Evolutionary conservation across 2,797 vertebrate species (phyloP).

Genomic region (Thunnus albacares): DNA sequence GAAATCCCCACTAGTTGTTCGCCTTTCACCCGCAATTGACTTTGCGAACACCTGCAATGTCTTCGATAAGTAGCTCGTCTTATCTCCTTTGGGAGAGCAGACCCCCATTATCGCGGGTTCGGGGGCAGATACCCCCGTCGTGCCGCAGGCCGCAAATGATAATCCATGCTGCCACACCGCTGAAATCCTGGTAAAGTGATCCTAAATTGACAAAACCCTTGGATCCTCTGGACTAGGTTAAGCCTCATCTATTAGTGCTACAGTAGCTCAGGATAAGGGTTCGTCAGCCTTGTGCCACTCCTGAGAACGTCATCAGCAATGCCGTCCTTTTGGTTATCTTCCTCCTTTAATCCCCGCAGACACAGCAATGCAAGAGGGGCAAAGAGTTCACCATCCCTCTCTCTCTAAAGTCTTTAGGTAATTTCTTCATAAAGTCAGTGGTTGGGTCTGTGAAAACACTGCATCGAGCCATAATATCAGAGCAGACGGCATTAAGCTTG

Average conservation of each 20-base stretch:
- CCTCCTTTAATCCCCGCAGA: conserved; percentile 68
- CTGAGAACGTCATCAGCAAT: conserved; percentile 58
- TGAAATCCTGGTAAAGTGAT: conserved; percentile 81
- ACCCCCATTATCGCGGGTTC: conserved; percentile 76
- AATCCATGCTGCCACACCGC: conserved; percentile 77
- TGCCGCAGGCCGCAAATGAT: conserved; percentile 69
- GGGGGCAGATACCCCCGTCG: conserved; percentile 75
- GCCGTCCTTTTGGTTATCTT: conserved; percentile 71
- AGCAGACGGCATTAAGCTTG: conserved; percentile 51
- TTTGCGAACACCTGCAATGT: conserved; percentile 80
- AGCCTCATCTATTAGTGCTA: conserved; percentile 77
- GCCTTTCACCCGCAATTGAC: conserved; percentile 76
- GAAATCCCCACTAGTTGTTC: conserved; percentile 75
- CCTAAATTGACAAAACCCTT: conserved; percentile 82
- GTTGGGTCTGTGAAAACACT: conserved; percentile 57
- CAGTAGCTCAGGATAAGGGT: conserved; percentile 74
- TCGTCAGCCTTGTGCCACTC: conserved; percentile 67
- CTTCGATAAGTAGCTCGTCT: conserved; percentile 80
- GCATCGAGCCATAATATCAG: conserved; percentile 53
- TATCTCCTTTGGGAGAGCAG: conserved; percentile 77
- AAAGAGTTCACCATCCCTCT: conserved; percentile 58
- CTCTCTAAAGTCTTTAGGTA: conserved; percentile 60
- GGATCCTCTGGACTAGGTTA: conserved; percentile 79
- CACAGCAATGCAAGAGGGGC: conserved; percentile 63
- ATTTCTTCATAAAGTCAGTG: conserved; percentile 66